Percentiles rank a stretch among this genome's conserved stretches.
Evolutionary conservation across 2,113 vertebrate species (phyloP).

Genomic region (Ctenomys sociabilis): DNA sequence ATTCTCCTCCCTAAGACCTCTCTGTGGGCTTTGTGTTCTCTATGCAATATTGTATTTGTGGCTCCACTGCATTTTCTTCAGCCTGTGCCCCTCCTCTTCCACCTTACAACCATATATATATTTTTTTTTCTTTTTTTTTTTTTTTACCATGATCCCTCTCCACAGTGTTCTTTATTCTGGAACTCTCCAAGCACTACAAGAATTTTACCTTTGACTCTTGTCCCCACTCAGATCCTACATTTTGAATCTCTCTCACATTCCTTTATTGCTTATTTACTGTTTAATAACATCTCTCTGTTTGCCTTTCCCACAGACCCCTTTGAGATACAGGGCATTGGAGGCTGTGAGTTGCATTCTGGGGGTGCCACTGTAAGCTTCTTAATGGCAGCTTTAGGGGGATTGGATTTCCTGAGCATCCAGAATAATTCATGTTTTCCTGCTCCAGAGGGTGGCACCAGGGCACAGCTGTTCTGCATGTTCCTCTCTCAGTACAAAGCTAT

Average conservation of each 20-base stretch:
- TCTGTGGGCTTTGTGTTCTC: background rate
- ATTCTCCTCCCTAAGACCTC: background rate
- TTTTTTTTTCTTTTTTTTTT: too few species aligned
- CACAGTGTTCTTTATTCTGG: background rate
- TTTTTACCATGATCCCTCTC: too few species aligned
- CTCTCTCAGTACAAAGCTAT: background rate
- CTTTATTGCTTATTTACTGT: background rate
- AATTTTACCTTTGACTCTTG: background rate
- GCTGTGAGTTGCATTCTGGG: background rate
- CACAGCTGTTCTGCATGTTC: background rate
- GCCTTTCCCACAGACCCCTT: constrained; percentile 33
- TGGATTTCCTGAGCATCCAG: background rate
- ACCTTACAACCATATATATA: too few species aligned
- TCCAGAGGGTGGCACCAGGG: background rate
- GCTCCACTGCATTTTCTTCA: too few species aligned
- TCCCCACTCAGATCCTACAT: background rate
- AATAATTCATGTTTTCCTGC: background rate
- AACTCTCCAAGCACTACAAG: background rate
- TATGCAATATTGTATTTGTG: background rate
- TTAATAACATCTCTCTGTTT: background rate
- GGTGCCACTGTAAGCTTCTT: background rate
- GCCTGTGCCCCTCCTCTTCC: rapidly evolving
- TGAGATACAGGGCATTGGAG: constrained; percentile 27
- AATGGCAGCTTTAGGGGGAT: background rate
- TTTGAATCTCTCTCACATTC: background rate